Evolutionary conservation across 1,140 invertebrate genomes (phyloP), one percentile per base, ranked within the genome.

Genomic region (Hycleus cichorii): DNA sequence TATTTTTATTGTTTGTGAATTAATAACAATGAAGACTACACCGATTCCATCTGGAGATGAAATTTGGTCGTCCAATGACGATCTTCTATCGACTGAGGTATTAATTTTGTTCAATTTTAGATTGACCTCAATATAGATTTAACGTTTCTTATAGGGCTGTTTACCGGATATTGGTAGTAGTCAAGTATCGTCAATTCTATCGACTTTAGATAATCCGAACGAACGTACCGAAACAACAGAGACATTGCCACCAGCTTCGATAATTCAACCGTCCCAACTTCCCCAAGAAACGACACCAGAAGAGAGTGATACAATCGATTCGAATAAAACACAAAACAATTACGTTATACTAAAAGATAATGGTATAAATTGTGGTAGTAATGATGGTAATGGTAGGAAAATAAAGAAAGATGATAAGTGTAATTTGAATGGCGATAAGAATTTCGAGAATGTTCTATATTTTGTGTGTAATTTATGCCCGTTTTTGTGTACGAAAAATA

Each of bases 391-490:
- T 6, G 46, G 53, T 39, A 25, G 42, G 3, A 18, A 39, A 38
- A 46, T 39, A 50, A 59, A 59, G 42, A 39, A 51, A 47, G 49
- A 10, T 47, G 49, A 12, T 32, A 60, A 49, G 39, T 60, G 32
- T 57, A 62, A 68, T 51, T 54, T 55, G 11, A 62, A 66, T 9
- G 63, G 58, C 10, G 32, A 7, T 32, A 7, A 32, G 7, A 32
- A 32, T 32, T 66, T 64, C 32, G 67, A 66, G 55, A 62, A 70
- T 49, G 57, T 70, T 57, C 49, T 68, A 7, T 71, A 70, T 60
- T 67, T 70, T 50, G 69, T 70, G 2, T 72, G 71, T 45, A 67
- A 71, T 58, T 52, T 69, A 47, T 72, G 71, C 47, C 68, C 68
- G 9, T 72, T 71, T 65, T 56, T 72, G 25, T 71, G 71, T 57